These are phyloP conservation scores for Percopsis transmontana DNA, from an alignment of 2,113 vertebrate species.

Conservation along the genomic window DNA sequence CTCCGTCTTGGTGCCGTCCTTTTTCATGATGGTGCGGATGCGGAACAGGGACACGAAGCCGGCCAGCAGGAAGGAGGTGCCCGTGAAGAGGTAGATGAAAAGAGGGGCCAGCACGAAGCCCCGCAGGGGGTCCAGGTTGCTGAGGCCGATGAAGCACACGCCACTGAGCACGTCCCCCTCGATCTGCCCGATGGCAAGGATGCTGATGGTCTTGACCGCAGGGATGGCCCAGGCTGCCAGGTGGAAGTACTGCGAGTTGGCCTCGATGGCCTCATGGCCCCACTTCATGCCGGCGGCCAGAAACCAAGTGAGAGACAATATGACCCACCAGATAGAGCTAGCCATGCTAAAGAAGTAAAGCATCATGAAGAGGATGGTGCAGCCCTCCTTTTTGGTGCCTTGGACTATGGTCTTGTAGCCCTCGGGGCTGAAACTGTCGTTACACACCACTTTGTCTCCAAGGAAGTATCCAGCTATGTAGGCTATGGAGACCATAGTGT, in stretches of 20 bases:
- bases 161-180: conserved; percentile 94
- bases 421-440: conserved; percentile 87
- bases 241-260: conserved; percentile 97
- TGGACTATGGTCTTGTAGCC: conserved; percentile 92
- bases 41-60: conserved; percentile 97
- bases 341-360: conserved; percentile 99
- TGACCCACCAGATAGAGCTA: conserved; percentile 99
- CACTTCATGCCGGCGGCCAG: conserved; percentile 97
- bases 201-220: conserved; percentile 94
- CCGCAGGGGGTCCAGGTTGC: conserved; percentile 89
- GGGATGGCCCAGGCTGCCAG: conserved; percentile 96
- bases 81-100: conserved; percentile 96
- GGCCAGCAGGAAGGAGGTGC: conserved; percentile 93
- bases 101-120: conserved; percentile 95
- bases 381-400: conserved; percentile 97
- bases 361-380: conserved; percentile 99
- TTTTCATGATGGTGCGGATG: conserved; percentile 98
- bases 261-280: conserved; percentile 98
- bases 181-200: conserved; percentile 95
- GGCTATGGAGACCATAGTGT: conserved; percentile 98
- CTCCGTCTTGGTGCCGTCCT: conserved; percentile 95
- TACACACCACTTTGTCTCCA: conserved; percentile 91
- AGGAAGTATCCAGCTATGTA: conserved; percentile 95
- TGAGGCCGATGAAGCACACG: conserved; percentile 94
- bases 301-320: conserved; percentile 98